Percentiles rank a stretch among this genome's conserved stretches.
Evolutionary conservation across 1,140 invertebrate genomes (phyloP).

Genomic region (Capitella teleta): DNA sequence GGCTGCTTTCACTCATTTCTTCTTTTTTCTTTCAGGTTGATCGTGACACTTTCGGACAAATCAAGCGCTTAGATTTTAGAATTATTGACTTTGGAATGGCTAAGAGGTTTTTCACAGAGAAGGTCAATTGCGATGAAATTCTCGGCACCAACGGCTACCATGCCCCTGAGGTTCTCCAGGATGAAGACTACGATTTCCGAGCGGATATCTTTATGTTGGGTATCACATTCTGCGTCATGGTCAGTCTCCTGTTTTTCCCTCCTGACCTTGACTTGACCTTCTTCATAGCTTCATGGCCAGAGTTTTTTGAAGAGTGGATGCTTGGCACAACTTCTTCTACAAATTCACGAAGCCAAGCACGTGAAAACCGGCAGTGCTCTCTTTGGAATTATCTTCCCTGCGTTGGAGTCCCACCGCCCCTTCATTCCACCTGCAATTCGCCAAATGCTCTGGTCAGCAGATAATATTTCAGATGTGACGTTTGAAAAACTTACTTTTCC

Average conservation of each 20-base stretch:
- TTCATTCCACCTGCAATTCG: too few species aligned
- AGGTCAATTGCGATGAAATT: constrained; percentile 11
- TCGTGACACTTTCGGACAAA: too few species aligned
- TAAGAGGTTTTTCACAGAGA: constrained; percentile 7
- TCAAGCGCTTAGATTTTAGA: background rate
- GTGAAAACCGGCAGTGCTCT: too few species aligned
- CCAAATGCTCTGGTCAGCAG: too few species aligned
- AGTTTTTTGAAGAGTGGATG: too few species aligned
- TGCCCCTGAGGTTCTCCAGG: constrained; percentile 12
- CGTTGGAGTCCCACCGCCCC: too few species aligned
- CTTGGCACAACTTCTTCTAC: too few species aligned
- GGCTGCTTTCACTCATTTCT: background rate
- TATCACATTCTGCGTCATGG: constrained; percentile 14
- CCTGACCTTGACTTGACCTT: too few species aligned
- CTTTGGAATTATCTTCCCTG: too few species aligned
- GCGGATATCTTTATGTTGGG: constrained; percentile 14
- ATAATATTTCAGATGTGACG: background rate
- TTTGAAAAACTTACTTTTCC: background rate
- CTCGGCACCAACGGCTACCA: constrained; percentile 14
- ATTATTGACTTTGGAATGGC: constrained; percentile 14
- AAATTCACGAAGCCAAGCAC: too few species aligned
- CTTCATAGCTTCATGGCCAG: too few species aligned
- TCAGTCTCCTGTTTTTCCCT: too few species aligned
- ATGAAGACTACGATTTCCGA: constrained; percentile 11
- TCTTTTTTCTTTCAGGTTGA: background rate